Percentiles rank a stretch among this genome's conserved stretches.
These are phyloP conservation scores for Laspeyria flexula DNA, from an alignment of 2,888 invertebrate genomes.

Conservation along the genomic window DNA sequence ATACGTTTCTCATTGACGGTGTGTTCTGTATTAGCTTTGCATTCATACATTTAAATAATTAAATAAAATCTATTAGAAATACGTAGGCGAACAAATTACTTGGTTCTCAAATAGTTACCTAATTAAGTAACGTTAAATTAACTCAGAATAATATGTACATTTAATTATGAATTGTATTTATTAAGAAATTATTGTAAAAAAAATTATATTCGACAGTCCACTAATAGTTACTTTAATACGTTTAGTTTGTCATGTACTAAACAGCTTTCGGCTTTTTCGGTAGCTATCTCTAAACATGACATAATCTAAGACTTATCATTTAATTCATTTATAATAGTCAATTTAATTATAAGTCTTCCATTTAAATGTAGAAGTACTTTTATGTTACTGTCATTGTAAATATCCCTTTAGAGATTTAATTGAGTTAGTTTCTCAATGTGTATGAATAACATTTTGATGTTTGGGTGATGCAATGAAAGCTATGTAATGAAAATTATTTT, in stretches of 20 bases:
- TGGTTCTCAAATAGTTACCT: slow-evolving; percentile 39
- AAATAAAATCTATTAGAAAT: background rate
- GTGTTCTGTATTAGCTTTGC: no score
- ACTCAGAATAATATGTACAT: slow-evolving; percentile 31
- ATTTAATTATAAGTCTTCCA: slow-evolving; percentile 69
- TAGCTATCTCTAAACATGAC: slow-evolving; percentile 65
- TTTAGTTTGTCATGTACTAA: slow-evolving; percentile 67
- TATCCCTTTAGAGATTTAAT: slow-evolving; percentile 56
- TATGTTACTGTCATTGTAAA: slow-evolving; percentile 62
- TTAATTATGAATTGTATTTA: slow-evolving; percentile 36
- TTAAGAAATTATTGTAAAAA: slow-evolving; percentile 36
- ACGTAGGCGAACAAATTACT: slow-evolving; percentile 10
- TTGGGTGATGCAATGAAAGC: slow-evolving; percentile 56
- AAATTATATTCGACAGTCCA: slow-evolving; percentile 48
- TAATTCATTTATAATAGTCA: slow-evolving; percentile 65
- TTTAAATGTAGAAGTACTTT: slow-evolving; percentile 24
- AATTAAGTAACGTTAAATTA: slow-evolving; percentile 31
- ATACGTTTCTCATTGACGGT: no score
- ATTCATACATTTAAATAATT: no score
- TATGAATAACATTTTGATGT: slow-evolving; percentile 43
- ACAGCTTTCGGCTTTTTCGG: slow-evolving; percentile 44
- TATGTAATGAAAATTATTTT: slow-evolving; percentile 57
- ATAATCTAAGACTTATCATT: slow-evolving; percentile 55
- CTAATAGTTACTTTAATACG: slow-evolving; percentile 45
- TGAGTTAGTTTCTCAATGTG: slow-evolving; percentile 32